Base-by-base conservation (phyloP, 2,888 invertebrate species). In the Celastrina argiolus region DNA sequence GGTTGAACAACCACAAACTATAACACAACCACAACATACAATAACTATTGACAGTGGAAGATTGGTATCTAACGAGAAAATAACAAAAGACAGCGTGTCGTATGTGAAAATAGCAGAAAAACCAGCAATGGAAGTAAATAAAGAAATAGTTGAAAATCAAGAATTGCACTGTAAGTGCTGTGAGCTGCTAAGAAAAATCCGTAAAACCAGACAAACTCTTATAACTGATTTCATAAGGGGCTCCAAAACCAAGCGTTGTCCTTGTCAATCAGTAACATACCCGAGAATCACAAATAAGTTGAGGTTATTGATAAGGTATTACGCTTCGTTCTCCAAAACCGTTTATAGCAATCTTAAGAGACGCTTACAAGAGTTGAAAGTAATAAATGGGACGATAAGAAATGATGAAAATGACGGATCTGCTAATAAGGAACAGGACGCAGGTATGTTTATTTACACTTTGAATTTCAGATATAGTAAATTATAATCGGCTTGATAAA, bases 161-260 rank as follows among this genome's bases (percentile, higher is more conserved):
- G 68, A 45, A 45, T 14, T 16, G 26, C 90, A 89, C 66, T 91
- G 91, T 41, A 70, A 74, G 1, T 91, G 90, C 67, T 91, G 91
- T 70, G 12, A 76, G 0, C 39, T 82, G 7, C 45, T 89, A 1
- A 81, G 78, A 66, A 83, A 73, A 39, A 82, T 87, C 39, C 75
- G 75, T 7, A 85, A 78, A 67, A 14, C 67, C 2, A 76, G 74
- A 68, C 88, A 87, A 45, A 78, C 78, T 0, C 39, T 69, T 0
- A 87, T 91, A 18, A 83, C 81, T 0, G 88, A 90, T 45, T 91
- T 76, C 71, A 87, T 89, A 65, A 78, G 73, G 45, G 31, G 69
- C 16, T 68, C 67, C 6, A 69, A 65, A 1, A 70, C 45, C 0
- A 70, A 34, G 8, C 14, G 16, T 4, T 89, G 89, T 70, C 76